Evolutionary conservation across 2,113 vertebrate species (phyloP).

Genomic region (Carlito syrichta): DNA sequence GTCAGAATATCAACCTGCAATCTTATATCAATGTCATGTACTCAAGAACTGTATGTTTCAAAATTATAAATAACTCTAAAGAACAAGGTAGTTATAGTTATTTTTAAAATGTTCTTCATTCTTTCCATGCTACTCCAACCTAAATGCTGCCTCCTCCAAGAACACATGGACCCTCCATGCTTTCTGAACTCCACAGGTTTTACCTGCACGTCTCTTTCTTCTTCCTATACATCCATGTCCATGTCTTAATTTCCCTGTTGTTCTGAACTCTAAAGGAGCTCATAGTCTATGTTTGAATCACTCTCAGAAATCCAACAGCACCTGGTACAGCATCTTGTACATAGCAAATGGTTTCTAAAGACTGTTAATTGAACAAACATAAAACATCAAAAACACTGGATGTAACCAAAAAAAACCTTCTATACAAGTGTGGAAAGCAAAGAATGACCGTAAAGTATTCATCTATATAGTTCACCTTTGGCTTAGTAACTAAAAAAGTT

Average conservation of each 20-base stretch:
- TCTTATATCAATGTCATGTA: constrained; percentile 1
- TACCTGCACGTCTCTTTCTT: not conserved
- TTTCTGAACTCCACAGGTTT: not conserved
- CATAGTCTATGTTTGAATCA: not conserved
- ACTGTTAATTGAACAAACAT: not conserved
- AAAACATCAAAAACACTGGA: constrained; percentile 14
- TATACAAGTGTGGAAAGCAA: not conserved
- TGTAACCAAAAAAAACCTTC: not conserved
- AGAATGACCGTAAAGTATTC: not conserved
- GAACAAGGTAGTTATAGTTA: not conserved
- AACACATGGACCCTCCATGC: not conserved
- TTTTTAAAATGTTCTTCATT: not conserved
- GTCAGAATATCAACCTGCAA: not conserved
- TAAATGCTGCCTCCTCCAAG: not conserved
- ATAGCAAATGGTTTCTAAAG: not conserved
- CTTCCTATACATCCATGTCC: not conserved
- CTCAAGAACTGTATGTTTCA: not conserved
- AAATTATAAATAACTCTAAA: not conserved
- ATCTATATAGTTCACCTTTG: not conserved
- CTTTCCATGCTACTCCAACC: not conserved
- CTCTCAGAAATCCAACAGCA: constrained; percentile 16
- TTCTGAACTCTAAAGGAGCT: not conserved
- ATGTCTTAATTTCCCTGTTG: not conserved
- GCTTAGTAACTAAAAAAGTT: not conserved
- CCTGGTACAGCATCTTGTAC: not conserved